These are phyloP conservation scores for Empidonax traillii DNA, from an alignment of 2,113 vertebrate species.

Conservation along the genomic window DNA sequence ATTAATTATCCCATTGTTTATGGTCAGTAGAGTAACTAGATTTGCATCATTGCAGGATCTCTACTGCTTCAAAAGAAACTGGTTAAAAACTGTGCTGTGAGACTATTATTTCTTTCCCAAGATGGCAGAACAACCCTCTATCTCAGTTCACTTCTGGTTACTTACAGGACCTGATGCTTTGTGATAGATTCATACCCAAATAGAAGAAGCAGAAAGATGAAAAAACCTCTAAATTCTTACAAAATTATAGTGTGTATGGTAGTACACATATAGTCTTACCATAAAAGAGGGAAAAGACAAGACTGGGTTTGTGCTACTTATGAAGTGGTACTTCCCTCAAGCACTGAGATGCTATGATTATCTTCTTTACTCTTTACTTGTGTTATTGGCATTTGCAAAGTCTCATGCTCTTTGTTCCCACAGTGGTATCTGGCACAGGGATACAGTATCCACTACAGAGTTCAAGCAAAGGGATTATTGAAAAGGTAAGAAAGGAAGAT, in stretches of 20 bases:
- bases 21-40: neutral
- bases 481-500: neutral
- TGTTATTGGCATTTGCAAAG: neutral
- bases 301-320: neutral
- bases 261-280: neutral
- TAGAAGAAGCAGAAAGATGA: neutral
- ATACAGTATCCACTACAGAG: neutral
- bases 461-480: neutral
- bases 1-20: constrained; percentile 34
- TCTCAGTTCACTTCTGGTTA: neutral
- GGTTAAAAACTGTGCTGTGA: neutral
- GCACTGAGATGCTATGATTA: constrained; percentile 18
- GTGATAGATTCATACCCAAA: neutral
- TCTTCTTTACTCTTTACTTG: neutral
- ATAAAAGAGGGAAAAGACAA: constrained; percentile 9
- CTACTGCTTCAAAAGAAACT: neutral
- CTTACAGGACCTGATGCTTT: neutral
- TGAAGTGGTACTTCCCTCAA: neutral
- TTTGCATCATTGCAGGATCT: neutral
- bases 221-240: neutral
- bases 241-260: neutral
- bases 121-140: neutral
- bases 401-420: neutral
- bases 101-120: constrained; percentile 7
- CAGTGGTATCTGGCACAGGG: neutral